A percentile compares a stretch with the other conserved stretches of the same genome.
These are phyloP conservation scores for Idaea biselata DNA, from an alignment of 2,888 invertebrate species.

Conservation along the genomic window DNA sequence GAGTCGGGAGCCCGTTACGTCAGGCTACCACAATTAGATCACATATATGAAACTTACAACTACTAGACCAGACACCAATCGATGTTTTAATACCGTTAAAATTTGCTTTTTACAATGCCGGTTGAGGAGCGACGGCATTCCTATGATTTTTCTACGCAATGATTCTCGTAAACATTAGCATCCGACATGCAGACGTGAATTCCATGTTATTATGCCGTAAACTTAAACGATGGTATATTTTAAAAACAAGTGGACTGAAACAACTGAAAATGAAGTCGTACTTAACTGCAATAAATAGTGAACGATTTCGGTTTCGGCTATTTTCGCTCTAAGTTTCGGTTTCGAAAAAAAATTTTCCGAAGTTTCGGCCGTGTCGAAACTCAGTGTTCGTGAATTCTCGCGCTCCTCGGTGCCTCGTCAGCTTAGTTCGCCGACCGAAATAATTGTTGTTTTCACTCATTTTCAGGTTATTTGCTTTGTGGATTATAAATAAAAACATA, in stretches of 20 bases:
- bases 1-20: conserved; percentile 70
- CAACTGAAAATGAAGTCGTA: neutral
- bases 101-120: conserved; percentile 54
- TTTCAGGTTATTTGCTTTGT: too few species aligned
- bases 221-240: neutral
- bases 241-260: neutral
- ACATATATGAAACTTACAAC: conserved; percentile 64
- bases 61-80: conserved; percentile 66
- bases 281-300: neutral
- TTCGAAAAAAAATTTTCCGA: too few species aligned
- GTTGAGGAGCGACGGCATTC: conserved; percentile 46
- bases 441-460: too few species aligned
- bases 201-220: neutral
- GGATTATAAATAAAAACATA: too few species aligned
- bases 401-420: too few species aligned
- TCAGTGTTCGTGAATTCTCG: too few species aligned
- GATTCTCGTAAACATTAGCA: conserved; percentile 37
- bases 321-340: too few species aligned
- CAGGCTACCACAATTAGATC: conserved; percentile 77
- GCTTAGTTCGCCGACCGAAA: too few species aligned
- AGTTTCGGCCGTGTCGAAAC: too few species aligned
- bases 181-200: neutral
- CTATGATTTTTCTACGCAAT: conserved; percentile 32
- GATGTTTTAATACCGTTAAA: conserved; percentile 72
- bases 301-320: too few species aligned